Evolutionary conservation across 2,113 vertebrate genomes (phyloP), one percentile per base, ranked within the genome.

Genomic region (Lanius collurio): DNA sequence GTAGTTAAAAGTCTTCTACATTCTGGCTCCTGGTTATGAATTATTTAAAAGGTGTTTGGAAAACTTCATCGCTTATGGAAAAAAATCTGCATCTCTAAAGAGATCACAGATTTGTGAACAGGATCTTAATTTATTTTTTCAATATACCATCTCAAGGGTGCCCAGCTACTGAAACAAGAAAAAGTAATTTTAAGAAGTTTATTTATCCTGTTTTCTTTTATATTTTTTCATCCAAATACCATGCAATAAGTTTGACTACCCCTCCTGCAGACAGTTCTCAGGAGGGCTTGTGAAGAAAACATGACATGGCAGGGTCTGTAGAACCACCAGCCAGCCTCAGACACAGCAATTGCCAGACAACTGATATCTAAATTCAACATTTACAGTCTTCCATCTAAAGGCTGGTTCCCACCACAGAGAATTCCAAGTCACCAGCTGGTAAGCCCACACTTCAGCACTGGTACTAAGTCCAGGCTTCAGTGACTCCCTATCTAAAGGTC

Each of bases 51-150:
- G 10, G 6, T 15, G 14, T 77, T 83, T 68, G 52, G 52, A 94
- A 91, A 94, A 86, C 9, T 41, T 70, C n/a, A 65, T 63, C 0
- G 0, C 28, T 80, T 90, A 47, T 18, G 35, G 52, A 60, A 78
- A 81, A 76, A 96, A 82, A 44, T 69, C 47, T 84, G n/a, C 53
- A n/a, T 64, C n/a, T 94, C 71, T 70, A 77, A 94, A 83, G 65
- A 78, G 15, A 80, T 50, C 42, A 35, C 46, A 65, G 52, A 37
- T 90, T 74, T 83, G 52, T 50, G 39, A 53, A 60, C 15, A 83
- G 49, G 33, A 76, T 69, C 30, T 15, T 79, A 42, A 68, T 59
- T 84, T 85, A 87, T 79, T 78, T 68, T 84, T 82, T 91, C 84
- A 83, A 30, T 56, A 83, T 26, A 79, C 5, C 10, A 53, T 69